Percentiles rank a stretch among this genome's conserved stretches.
Conservation (phyloP, 2,113 vertebrate genomes). For the Nerophis ophidion region DNA sequence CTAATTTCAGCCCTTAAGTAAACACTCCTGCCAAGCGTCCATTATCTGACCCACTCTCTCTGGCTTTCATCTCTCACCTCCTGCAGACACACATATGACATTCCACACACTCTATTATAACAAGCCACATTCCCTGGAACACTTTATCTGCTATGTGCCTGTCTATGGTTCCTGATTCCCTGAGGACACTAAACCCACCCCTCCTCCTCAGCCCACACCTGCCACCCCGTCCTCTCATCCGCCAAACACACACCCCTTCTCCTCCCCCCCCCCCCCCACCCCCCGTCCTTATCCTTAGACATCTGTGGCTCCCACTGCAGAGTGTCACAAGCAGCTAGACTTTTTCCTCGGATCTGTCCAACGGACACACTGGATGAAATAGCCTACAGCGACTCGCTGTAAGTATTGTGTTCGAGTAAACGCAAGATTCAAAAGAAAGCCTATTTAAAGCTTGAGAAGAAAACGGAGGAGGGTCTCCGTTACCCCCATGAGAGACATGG, state of each 20-base stretch:
- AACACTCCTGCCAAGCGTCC: not conserved
- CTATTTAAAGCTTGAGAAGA: constrained; percentile 1
- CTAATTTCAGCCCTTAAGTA: not conserved
- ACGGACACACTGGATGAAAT: constrained; percentile 17
- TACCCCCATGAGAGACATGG: constrained; percentile 66
- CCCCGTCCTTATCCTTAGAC: constrained; percentile 38
- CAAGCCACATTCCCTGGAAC: constrained; percentile 66
- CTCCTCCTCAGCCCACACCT: not conserved
- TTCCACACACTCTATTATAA: constrained; percentile 62
- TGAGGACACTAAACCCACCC: constrained; percentile 46
- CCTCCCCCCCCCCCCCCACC: constrained; percentile 16
- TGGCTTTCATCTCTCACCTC: constrained; percentile 53
- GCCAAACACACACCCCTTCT: constrained; percentile 4
- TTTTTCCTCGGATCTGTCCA: constrained; percentile 12
- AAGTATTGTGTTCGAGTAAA: constrained; percentile 32
- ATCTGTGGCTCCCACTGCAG: constrained; percentile 40
- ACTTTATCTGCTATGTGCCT: constrained; percentile 72
- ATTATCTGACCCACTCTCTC: constrained; percentile 7
- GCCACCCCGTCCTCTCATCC: constrained; percentile 7
- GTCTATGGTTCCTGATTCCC: constrained; percentile 65
- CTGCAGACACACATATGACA: constrained; percentile 46
- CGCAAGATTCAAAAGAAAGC: not conserved
- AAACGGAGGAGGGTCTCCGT: constrained; percentile 30
- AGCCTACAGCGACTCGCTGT: constrained; percentile 29
- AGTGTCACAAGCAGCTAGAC: constrained; percentile 34